Evolutionary conservation across 2,113 vertebrate species (phyloP), one percentile per base, ranked within the genome.

Genomic region (Stomatorhinus ivindoensis): DNA sequence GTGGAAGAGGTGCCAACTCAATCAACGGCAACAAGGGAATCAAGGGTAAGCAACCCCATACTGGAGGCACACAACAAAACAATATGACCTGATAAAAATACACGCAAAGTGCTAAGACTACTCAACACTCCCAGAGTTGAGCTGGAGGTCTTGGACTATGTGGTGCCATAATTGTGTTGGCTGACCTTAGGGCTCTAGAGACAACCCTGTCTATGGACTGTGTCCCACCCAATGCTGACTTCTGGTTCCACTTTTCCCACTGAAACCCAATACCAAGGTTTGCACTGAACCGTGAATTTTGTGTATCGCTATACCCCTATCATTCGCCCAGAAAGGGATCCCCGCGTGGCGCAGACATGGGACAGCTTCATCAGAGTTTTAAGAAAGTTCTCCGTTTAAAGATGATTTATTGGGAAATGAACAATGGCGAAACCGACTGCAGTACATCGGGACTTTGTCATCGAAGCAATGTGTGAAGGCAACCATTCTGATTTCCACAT

Each of bases 61-160:
- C 27, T 24, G 82, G 19, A 47, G 42, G n/a, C 46, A 13, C n/a
- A 31, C 35, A 27, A 11, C 87, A 44, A 87, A 39, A 87, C 39
- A 61, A 61, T 87, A 87, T 19, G 50, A 24, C 27, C 39, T n/a
- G 35, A 87, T 87, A 87, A 61, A 87, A 87, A 87, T 61, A 61
- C 39, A 87, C 10, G 46, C 65, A 51, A 39, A 80, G 44, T 48
- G 8, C 13, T 69, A 13, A 6, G 69, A 82, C 69, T 27, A 24
- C 73, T 88, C 88, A 88, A 39, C 65, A 80, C 69, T 44, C 7
- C 53, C 21, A 27, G 65, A n/a, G 65, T 69, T 80, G 15, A 50
- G 27, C 47, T 31, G 24, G 65, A 88, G 69, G 88, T 76, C 69
- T 88, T 39, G 47, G 27, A 76, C 47, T 31, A 39, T 80, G 39